Base-by-base conservation (phyloP, 2,888 invertebrate genomes). In the Notodonta ziczac region DNA sequence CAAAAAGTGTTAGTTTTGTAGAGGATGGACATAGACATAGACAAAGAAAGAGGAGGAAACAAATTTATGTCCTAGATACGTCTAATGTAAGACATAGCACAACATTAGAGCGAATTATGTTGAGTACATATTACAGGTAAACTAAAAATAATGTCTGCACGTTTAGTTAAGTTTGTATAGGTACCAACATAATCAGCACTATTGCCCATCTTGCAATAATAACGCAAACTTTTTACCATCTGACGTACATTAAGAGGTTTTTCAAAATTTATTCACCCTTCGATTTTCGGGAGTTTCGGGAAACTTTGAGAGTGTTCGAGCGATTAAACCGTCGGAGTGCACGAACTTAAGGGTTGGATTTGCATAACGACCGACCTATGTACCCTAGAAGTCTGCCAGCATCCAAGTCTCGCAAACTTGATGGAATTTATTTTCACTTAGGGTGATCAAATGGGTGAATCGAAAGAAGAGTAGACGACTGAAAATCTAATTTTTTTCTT, bases 231-330 rank as follows among this genome's bases (percentile, higher is more conserved):
- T 91, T 86, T 85, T 83, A 76, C 80, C 87, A 85, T 86, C 86
- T 86, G 84, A 87, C 87, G 86, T 81, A 85, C 83, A 87, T 87
- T 90, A 87, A 89, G 88, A 90, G 89, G 87, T 91, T 92, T 91
- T 91, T 86, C 39, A 54, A 91, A 93, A 93, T 93, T 87, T 93
- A 93, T 93, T 90, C 93, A 93, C 93, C 93, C 93, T 90, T 88
- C 89, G 86, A 87, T 89, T 86, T 78, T 73, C 76, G 74, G 77
- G 82, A 88, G 87, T 85, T 87, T 86, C 85, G 69, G 74, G 76
- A 82, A 86, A 86, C 81, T 89, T 84, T 63, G 81, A 78, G 89
- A 89, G 89, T 89, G 87, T 90, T 90, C 86, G 67, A 81, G 83
- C 89, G 90, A 91, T 91, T 91, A 90, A 92, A 87, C 81, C 83